Conservation (phyloP, 2,888 invertebrate genomes). For the Meliscaeva auricollis region DNA sequence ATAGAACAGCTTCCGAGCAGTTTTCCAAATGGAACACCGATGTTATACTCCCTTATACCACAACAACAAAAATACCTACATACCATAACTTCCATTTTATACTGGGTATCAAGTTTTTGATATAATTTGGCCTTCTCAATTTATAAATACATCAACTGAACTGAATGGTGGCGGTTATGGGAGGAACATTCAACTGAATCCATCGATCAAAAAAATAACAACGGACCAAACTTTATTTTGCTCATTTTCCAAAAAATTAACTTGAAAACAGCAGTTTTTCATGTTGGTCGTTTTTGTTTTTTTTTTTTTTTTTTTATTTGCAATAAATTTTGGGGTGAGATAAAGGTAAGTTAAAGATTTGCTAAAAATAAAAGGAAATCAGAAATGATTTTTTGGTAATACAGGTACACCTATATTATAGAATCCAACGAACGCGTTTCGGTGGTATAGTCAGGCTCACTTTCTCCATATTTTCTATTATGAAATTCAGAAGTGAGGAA, state of each 20-base stretch:
- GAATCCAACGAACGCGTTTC: no score
- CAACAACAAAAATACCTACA: neutral
- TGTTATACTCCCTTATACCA: conserved; percentile 8
- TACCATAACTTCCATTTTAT: neutral
- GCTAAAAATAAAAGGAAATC: neutral
- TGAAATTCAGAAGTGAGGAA: no score
- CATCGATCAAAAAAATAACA: conserved; percentile 72
- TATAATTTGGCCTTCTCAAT: conserved; percentile 66
- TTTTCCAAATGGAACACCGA: conserved; percentile 18
- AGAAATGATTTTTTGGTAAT: no score
- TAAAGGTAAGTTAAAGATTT: neutral
- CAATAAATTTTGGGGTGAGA: neutral
- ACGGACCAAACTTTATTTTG: conserved; percentile 65
- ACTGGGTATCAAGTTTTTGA: conserved; percentile 50
- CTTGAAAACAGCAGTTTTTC: conserved; percentile 74
- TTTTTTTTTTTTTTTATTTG: neutral
- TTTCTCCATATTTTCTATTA: no score
- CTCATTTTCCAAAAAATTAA: conserved; percentile 75
- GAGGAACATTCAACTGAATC: conserved; percentile 40
- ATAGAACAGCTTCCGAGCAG: neutral
- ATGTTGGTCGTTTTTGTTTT: conserved; percentile 8
- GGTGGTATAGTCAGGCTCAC: no score
- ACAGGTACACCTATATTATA: no score
- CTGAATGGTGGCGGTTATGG: neutral
- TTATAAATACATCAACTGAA: conserved; percentile 68